Base-by-base conservation (phyloP, 1,140 invertebrate species). In the Drosophila sulfurigaster region DNA sequence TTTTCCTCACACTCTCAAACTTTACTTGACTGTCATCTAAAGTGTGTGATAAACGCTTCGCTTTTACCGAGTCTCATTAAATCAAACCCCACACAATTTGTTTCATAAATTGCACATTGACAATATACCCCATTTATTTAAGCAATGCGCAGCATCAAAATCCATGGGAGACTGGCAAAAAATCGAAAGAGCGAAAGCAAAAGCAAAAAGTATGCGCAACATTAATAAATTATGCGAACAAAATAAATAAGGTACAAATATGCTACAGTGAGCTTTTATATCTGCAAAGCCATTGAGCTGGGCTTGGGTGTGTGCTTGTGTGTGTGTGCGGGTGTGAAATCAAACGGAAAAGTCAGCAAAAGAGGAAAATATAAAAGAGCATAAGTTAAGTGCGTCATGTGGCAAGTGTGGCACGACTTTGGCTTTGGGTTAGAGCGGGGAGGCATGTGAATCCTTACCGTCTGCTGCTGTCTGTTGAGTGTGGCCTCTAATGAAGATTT, bases 221-320 rank as follows among this genome's bases (percentile, higher is more conserved):
- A 81, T 81, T 85, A 82, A 85, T 88, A 88, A 88, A 88, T 88
- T 79, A 76, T 89, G 85, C 43, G 67, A 69, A 79, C 65, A 64
- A 85, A 83, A 89, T 83, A 88, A 88, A 80, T 83, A 87, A 81
- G 83, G 83, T 83, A 78, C 67, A 83, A 83, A 83, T 88, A 68
- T 77, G 77, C 59, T 71, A 66, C 73, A 54, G 45, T 54, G 49
- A 62, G 13, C 46, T 64, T 70, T 54, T 64, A 62, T 69, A 71
- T 71, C 68, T 71, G 62, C 46, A 69, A 79, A 80, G 81, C 69
- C 75, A 75, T 69, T 80, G 59, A 45, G 63, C 66, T 75, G 62
- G 20, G 20, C 20, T 25, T 69, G 4, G 11, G 75, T 60, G 15
- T 49, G 52, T 63, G 32, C 15, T 52, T 56, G 72, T 30, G 15